Percentiles rank a stretch among this genome's conserved stretches.
Conservation (phyloP, 2,888 invertebrate species). For the Hemaris fuciformis region DNA sequence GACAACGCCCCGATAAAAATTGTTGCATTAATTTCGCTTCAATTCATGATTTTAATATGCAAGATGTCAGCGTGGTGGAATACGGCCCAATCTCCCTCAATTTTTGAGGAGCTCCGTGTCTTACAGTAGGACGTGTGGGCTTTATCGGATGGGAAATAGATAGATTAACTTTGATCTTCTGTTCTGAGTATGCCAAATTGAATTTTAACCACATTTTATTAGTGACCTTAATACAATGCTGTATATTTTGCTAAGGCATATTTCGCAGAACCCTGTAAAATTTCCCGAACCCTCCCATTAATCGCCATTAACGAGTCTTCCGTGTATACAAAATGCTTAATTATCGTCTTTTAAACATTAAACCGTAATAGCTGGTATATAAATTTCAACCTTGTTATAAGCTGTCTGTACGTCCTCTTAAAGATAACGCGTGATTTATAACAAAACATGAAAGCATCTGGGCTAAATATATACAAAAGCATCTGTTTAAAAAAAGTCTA, state of each 20-base stretch:
- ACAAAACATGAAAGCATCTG: neutral
- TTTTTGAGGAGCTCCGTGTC: no score
- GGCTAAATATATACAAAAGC: slow-evolving; percentile 9
- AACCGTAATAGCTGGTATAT: slow-evolving; percentile 9
- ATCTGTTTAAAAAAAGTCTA: slow-evolving; percentile 15
- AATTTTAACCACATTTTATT: no score
- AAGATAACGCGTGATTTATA: neutral
- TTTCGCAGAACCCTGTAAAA: neutral
- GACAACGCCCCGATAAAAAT: no score
- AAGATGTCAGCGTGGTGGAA: no score
- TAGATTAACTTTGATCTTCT: no score
- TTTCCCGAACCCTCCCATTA: neutral
- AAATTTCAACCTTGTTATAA: slow-evolving; percentile 10
- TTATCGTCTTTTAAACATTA: neutral
- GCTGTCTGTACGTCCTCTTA: neutral
- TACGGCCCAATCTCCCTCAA: no score
- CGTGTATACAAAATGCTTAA: neutral
- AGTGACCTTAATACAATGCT: no score
- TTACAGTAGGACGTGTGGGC: no score
- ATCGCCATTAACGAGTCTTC: neutral
- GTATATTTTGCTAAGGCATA: neutral
- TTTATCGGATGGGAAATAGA: no score
- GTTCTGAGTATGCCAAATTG: no score
- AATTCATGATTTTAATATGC: no score
- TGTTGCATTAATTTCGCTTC: no score